Evolutionary conservation across 2,113 vertebrate genomes (phyloP).

Genomic region (Gopherus evgoodei): DNA sequence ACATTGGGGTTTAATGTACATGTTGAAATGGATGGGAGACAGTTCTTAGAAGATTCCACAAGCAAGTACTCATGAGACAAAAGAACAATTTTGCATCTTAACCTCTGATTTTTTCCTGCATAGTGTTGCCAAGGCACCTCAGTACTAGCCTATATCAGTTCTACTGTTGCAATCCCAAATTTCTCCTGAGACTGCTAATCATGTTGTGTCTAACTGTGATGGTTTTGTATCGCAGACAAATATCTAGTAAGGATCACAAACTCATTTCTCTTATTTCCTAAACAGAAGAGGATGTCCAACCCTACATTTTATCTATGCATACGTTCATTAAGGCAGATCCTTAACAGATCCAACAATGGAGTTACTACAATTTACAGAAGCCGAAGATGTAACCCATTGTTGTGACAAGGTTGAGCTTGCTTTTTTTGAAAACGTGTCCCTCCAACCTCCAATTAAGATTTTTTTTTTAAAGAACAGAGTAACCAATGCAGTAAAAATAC

Average conservation of each 20-base stretch:
- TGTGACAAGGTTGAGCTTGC: constrained; percentile 18
- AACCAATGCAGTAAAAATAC: not conserved
- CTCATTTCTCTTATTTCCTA: too few species aligned
- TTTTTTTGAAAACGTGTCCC: constrained; percentile 20
- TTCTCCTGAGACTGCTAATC: not conserved
- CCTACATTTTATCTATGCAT: not conserved
- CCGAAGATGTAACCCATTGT: not conserved
- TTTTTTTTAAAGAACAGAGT: not conserved
- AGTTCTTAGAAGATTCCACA: not conserved
- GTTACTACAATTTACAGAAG: not conserved
- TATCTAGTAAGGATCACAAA: not conserved
- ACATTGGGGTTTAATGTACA: not conserved
- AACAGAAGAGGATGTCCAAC: not conserved
- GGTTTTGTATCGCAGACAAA: not conserved
- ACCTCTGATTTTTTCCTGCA: not conserved
- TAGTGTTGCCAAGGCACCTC: not conserved
- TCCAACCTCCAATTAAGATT: not conserved
- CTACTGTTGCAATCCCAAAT: not conserved
- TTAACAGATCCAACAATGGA: not conserved
- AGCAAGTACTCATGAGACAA: rapidly evolving
- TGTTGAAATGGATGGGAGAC: not conserved
- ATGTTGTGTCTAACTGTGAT: rapidly evolving
- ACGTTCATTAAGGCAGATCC: not conserved
- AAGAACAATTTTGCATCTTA: not conserved
- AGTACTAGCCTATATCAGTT: not conserved